Base-by-base conservation (phyloP, 2,797 vertebrate genomes). In the Heterohyrax brucei region DNA sequence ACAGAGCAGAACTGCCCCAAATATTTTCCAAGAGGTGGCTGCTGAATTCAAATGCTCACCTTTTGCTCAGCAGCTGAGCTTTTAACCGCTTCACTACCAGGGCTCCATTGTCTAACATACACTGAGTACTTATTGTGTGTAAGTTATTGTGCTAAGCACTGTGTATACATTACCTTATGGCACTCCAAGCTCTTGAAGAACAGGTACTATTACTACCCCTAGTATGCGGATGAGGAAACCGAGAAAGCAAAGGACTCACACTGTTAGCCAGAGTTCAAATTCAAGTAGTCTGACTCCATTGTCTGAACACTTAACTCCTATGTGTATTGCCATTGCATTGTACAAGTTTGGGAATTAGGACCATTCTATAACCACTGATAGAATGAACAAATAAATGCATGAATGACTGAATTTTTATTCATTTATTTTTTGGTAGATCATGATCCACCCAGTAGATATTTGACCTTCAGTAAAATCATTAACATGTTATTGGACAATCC, bases 171-270 rank as follows among this genome's bases (percentile, higher is more conserved):
- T 84, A 83, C 30, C 21, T 87, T 50, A 83, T 62, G 64, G 39
- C 6, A 80, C 18, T 7, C 7, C 24, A 26, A 79, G 50, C 77
- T 92, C 81, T 92, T 66, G n/a, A 93, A 92, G 80, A 78, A 59
- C 0, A 14, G 26, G 21, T 21, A 30, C 61, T 86, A 18, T 70
- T 16, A 48, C 28, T 16, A 18, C 28, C 44, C 6, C 1, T 22
- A 62, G 33, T 33, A 46, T 75, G n/a, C 3, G 66, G 21, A 59
- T 78, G 12, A 72, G 61, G 50, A 91, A 72, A 62, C 12, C 12
- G 14, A 56, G 80, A 68, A 44, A 87, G 64, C 33, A 22, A 62
- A 95, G 87, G 33, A 66, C 7, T 77, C 5, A 1, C 3, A 28
- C 26, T 22, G 64, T 19, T 21, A 56, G 19, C 59, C 44, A 66